These are phyloP conservation scores for Cyclophora punctaria DNA, from an alignment of 2,888 invertebrate genomes.

Conservation along the genomic window DNA sequence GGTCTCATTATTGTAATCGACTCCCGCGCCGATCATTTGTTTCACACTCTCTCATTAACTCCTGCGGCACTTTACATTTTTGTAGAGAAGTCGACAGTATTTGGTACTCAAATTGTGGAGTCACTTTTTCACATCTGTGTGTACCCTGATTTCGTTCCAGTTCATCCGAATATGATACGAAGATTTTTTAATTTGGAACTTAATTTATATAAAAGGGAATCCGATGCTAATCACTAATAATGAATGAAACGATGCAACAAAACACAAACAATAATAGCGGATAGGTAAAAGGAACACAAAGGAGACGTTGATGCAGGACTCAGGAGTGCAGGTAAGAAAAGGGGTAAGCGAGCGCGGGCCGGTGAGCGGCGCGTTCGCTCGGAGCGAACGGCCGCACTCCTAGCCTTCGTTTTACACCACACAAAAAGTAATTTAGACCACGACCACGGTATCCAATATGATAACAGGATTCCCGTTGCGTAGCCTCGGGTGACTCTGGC, in stretches of 20 bases:
- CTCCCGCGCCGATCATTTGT: conserved; percentile 4
- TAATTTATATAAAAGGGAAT: conserved; percentile 9
- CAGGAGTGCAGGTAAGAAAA: conserved; percentile 56
- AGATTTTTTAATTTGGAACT: not conserved
- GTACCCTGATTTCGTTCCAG: no score
- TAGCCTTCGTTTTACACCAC: conserved; percentile 50
- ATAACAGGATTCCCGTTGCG: conserved; percentile 72
- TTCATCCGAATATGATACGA: no score
- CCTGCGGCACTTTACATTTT: not conserved
- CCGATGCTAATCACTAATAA: conserved; percentile 6
- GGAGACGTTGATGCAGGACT: conserved; percentile 25
- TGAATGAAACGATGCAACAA: conserved; percentile 30
- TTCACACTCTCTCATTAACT: conserved; percentile 7
- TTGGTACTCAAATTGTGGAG: no score
- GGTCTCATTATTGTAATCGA: conserved; percentile 28
- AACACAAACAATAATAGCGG: conserved; percentile 28
- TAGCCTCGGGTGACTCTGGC: conserved; percentile 50
- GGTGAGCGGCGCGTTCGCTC: conserved; percentile 60
- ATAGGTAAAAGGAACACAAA: conserved; percentile 31
- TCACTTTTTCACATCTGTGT: no score
- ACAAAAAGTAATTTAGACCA: conserved; percentile 67
- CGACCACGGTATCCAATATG: conserved; percentile 60
- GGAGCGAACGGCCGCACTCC: conserved; percentile 42
- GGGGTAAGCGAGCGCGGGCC: conserved; percentile 40
- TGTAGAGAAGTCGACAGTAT: no score